Evolutionary conservation across 2,888 invertebrate genomes (phyloP), one percentile per base, ranked within the genome.

Genomic region (Gortyna flavago): DNA sequence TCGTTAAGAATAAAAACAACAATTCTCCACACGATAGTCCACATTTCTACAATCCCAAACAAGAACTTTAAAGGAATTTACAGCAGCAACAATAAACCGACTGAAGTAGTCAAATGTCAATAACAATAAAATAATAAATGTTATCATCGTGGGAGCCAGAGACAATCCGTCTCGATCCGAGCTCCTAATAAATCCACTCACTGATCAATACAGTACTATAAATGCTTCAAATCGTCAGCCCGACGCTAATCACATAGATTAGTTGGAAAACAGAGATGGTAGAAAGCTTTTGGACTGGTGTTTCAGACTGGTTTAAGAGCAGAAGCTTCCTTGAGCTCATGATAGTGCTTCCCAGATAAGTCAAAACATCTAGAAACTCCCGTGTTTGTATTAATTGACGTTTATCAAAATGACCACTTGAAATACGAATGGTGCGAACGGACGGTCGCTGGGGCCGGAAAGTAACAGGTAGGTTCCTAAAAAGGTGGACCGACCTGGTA

Each of bases 161-260:
- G 84, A 87, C 90, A 90, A 90, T 90, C 87, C 86, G 88, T 89
- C 88, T 81, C 81, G 86, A 88, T 69, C 89, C 86, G 89, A 89
- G 91, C 89, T 73, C 89, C 89, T 94, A 93, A 94, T 94, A 94
- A 94, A 95, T 95, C 95, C 94, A 94, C 94, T 95, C 90, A 92
- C 85, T 90, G 91, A 94, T 94, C 95, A 94, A 95, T 95, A 94
- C 92, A 88, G 91, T 92, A 90, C 93, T 93, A 94, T 95, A 95
- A 94, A 95, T 94, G 93, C 89, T 93, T 93, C 91, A 91, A 93
- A 93, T 94, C 93, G 92, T 92, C 92, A 90, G 86, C 88, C 72
- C 74, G 70, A 54, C 72, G 75, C 70, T 86, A 81, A 87, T 85
- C 73, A 73, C 65, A 81, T 75, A 87, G 87, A 88, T 71, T 82